Base-by-base conservation (phyloP, 2,888 invertebrate species). In the Phyllotreta striolata region DNA sequence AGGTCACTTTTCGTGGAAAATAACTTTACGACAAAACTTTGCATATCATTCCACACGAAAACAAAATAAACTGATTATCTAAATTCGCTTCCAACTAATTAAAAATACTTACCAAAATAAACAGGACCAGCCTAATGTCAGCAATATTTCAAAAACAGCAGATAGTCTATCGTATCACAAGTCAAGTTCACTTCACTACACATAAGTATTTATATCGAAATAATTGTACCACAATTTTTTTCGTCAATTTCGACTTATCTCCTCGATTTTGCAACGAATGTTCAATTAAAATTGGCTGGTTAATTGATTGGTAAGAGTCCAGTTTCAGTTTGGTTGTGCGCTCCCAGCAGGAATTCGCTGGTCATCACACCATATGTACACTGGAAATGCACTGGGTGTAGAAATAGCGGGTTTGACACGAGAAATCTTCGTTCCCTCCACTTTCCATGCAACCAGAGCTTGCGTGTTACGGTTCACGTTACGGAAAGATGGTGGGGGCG, bases 401-500 rank as follows among this genome's bases (percentile, higher is more conserved):
- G 49, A 44, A 52, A 24, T 35, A 37, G 52, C 44, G 59, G 51
- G 38, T 51, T 51, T 40, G 39, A 59, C 59, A 41, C 59, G 68
- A 68, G 67, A 72, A 72, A 72, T 73, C 72, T 74, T 73, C 67
- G 62, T 66, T 70, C 67, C 67, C 72, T 67, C 68, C 66, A 66
- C 70, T 68, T 63, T 69, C 61, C 64, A 47, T 57, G 39, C 47
- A 57, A 63, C 71, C 69, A 70, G 76, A 72, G 75, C 77, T 77
- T 79, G 79, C 80, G 79, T 78, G 77, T 57, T 74, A 66, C 64
- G 62, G 51, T 10, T 10, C 65, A 49, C 65, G 60, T 46, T 73
- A 76, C 76, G 10, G 76, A 75, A 72, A 67, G 72, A 76, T 73
- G 76, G 79, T 70, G 76, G 73, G 77, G 73, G 75, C 77, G 78